These are phyloP conservation scores for Archips xylosteana DNA, from an alignment of 2,888 invertebrate species.

Conservation along the genomic window DNA sequence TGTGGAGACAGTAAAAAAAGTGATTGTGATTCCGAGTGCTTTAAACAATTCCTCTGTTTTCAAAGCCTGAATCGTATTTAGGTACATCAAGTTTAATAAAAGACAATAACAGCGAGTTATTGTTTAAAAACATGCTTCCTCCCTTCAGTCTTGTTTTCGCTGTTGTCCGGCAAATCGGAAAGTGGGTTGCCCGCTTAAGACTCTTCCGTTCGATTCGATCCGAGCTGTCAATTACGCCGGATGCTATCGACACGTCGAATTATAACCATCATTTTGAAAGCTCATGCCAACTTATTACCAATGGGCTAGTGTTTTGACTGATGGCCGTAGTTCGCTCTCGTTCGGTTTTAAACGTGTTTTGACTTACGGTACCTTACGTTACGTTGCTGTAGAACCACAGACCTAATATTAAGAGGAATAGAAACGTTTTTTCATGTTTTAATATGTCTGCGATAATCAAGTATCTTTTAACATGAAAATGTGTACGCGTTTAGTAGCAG, in stretches of 20 bases:
- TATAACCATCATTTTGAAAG: slow-evolving; percentile 35
- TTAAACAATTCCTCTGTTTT: too few relatives aligned
- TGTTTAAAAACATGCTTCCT: not conserved
- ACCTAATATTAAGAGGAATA: too few relatives aligned
- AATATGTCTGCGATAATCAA: too few relatives aligned
- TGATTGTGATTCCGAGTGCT: too few relatives aligned
- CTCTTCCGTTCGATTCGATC: slow-evolving; percentile 13
- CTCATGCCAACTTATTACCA: slow-evolving; percentile 29
- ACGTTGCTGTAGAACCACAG: not conserved
- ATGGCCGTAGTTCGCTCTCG: not conserved
- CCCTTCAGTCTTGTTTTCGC: too few relatives aligned
- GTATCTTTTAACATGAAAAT: too few relatives aligned
- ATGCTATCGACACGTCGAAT: slow-evolving; percentile 33
- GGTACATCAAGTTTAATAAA: too few relatives aligned
- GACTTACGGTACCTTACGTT: not conserved
- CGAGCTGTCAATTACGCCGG: slow-evolving; percentile 36
- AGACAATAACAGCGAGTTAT: not conserved
- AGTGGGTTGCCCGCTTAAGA: slow-evolving; percentile 10
- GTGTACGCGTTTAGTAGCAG: too few relatives aligned
- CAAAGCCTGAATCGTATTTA: too few relatives aligned
- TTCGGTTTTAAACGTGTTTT: not conserved
- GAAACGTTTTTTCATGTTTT: too few relatives aligned
- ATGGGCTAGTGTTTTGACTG: slow-evolving; percentile 29
- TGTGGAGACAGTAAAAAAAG: too few relatives aligned
- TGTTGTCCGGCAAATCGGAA: slow-evolving; percentile 7